Base-by-base conservation (phyloP, 1,140 invertebrate species). In the Neoseiulus cucumeris region DNA sequence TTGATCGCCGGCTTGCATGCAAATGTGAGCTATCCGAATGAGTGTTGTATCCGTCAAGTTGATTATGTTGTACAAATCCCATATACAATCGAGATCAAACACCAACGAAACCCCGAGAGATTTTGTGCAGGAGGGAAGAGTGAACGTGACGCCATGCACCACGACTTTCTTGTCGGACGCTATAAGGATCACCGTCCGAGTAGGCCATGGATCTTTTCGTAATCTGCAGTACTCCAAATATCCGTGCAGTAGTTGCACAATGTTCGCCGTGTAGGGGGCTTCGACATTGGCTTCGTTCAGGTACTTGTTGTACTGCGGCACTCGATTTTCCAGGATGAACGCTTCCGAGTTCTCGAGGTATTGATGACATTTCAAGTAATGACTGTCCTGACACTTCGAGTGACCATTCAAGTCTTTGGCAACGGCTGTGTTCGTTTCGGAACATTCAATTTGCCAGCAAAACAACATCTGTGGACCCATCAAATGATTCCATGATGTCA, bases 401-500 rank as follows among this genome's bases (percentile, higher is more conserved):
- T 59, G 51, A 2, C 25, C 14, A 6, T 20, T 14, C 14, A 25
- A 25, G 33, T 59, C 51, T 33, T 59, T 59, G 51, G 51, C 51
- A 2, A 59, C 51, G 14, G 51, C 51, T 25, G 51, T 29, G 33
- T 59, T 33, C 14, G 17, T 59, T 25, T 59, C 51, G 14, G 51
- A 59, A 9, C 51, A 59, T 33, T 59, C 51, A 20, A 59, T 59
- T 25, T 59, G 51, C 51, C 51, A 59, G 9, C 51, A 59, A 20
- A 59, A 59, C 17, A 59, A 33, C 51, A 59, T 59, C 51, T 59
- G 51, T 4, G 51, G 51, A 2, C 51, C 51, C 51, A 59, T 59
- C 51, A 59, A 59, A 59, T 59, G 51, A 33, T 59, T 59, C 51
- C 51, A 59, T 59, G 51, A 59, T 59, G 51, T 59, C 25, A 59